Base-by-base conservation (phyloP, 2,797 vertebrate genomes). In the Dromococcyx pavoninus region DNA sequence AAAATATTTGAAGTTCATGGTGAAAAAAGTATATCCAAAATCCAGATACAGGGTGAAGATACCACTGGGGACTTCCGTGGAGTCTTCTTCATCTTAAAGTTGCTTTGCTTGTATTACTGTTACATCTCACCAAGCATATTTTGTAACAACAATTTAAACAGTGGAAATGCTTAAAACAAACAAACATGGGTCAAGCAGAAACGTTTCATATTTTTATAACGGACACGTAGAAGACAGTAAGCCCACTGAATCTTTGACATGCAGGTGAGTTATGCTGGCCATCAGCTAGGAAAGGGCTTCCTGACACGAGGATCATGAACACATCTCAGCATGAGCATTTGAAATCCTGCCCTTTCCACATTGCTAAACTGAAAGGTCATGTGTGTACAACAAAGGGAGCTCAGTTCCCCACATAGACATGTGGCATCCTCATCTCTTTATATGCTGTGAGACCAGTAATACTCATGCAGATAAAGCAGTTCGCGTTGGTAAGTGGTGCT, bases 401-500 rank as follows among this genome's bases (percentile, higher is more conserved):
- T 60, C 16, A 3, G 44, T 48, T 57, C 28, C 28, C 19, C 1
- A 0, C 21, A 7, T 7, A n/a, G 67, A 71, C 0, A 0, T 75
- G 54, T 69, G 91, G 39, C 22, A 65, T 48, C 54, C 70, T 65
- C 1, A 0, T 3, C 27, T 58, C 57, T 64, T 75, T 28, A 13
- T 19, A 17, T 0, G 0, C 39, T 54, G 6, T 0, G 3, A 86
- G 32, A 54, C 18, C 56, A 14, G 27, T 13, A 51, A 48, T 9
- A 30, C 5, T 61, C 33, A 14, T 0, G 1, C 7, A 6, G 23
- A 9, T 41, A 75, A 65, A 84, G 58, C 15, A 73, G 61, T 22
- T 53, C 17, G 8, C 25, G 46, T 13, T 66, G 25, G 19, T 2
- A 7, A 83, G 23, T 0, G 1, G 48, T 50, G 28, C 80, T 74